These are phyloP conservation scores for Murina feae DNA, from an alignment of 2,113 vertebrate genomes.

Conservation along the genomic window DNA sequence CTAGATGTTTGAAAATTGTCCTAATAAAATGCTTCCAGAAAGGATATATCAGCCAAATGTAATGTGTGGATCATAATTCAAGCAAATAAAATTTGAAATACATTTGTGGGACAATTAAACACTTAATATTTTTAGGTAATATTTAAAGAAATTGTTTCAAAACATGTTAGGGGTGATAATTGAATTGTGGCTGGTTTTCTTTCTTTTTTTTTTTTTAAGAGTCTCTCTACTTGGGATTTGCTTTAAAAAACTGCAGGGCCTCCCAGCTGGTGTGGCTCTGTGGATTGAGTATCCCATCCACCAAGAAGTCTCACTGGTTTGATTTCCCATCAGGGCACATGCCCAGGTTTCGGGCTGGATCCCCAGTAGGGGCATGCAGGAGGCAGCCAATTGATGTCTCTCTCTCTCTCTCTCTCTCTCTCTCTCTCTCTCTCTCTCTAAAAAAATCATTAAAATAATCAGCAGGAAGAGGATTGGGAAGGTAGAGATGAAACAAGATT, in stretches of 20 bases:
- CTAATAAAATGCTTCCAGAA: not conserved
- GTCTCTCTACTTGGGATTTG: not conserved
- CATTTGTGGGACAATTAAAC: not conserved
- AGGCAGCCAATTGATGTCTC: not conserved
- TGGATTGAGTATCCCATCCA: not conserved
- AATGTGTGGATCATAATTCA: not conserved
- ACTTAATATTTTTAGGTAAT: not conserved
- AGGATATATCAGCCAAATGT: not conserved
- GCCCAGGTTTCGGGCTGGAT: no score
- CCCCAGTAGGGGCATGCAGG: not conserved
- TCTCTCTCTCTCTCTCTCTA: not conserved
- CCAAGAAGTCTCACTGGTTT: not conserved
- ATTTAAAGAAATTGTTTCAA: not conserved
- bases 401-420: not conserved
- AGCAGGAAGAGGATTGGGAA: not conserved
- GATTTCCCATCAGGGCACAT: no score
- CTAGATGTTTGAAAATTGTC: not conserved
- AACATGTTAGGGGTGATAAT: not conserved
- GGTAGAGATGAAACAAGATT: not conserved
- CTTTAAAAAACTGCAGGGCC: not conserved
- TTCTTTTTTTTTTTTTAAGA: not conserved
- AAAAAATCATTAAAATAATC: not conserved
- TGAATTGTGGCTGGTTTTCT: not conserved
- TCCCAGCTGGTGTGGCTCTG: not conserved
- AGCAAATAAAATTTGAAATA: not conserved